These are phyloP conservation scores for Chloebia gouldiae DNA, from an alignment of 2,113 vertebrate species.

Conservation along the genomic window DNA sequence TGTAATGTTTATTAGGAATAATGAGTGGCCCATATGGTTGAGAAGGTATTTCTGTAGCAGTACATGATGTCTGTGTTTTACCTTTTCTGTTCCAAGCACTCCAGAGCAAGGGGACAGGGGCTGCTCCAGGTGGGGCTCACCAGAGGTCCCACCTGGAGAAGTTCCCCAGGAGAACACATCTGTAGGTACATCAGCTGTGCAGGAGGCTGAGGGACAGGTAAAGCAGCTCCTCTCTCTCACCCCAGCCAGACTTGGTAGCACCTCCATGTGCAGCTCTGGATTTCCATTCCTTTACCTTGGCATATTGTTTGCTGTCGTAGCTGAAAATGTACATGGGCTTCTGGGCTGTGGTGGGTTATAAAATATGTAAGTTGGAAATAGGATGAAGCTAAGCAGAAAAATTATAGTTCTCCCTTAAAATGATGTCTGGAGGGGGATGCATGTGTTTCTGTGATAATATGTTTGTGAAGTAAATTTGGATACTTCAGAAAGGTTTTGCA, in stretches of 20 bases:
- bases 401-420: background rate
- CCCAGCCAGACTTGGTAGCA: background rate
- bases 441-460: background rate
- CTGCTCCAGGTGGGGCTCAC: background rate
- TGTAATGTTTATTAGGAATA: background rate
- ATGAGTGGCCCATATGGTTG: background rate
- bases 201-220: background rate
- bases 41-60: background rate
- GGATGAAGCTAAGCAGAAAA: background rate
- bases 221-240: background rate
- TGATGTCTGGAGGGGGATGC: background rate
- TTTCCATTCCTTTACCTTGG: rapidly evolving
- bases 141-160: background rate
- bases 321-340: background rate
- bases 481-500: background rate
- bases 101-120: background rate
- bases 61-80: background rate
- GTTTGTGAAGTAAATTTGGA: background rate
- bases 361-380: background rate
- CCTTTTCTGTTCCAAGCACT: background rate
- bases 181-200: background rate
- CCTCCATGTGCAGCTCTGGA: rapidly evolving
- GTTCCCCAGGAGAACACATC: background rate
- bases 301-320: background rate
- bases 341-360: background rate